Evolutionary conservation across 1,140 invertebrate genomes (phyloP).

Genomic region (Trichomalopsis sarcophagae): DNA sequence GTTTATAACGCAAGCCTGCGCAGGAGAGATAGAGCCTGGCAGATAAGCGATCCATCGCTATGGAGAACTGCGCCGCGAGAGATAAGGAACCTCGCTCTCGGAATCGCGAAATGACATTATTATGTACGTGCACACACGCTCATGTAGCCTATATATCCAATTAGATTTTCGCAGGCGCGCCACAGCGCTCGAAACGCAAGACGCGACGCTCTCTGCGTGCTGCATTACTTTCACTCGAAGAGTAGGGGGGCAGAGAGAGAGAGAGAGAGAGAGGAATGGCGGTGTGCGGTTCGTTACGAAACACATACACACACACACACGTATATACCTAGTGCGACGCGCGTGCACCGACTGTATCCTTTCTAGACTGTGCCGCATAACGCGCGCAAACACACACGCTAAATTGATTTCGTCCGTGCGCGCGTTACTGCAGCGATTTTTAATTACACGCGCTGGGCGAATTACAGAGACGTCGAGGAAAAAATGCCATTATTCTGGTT

Average conservation of each 20-base stretch:
- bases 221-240: constrained; percentile 24
- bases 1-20: not conserved
- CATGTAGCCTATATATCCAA: constrained; percentile 3
- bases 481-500: constrained; percentile 42
- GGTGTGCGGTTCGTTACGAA: not conserved
- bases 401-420: not conserved
- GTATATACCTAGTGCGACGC: too few relatives aligned
- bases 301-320: not conserved
- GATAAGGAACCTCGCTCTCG: not conserved
- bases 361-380: too few relatives aligned
- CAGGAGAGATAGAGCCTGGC: not conserved
- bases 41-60: not conserved
- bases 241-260: not conserved
- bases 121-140: not conserved
- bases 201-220: not conserved
- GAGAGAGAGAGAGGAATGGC: not conserved
- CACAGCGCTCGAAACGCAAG: not conserved
- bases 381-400: not conserved
- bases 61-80: not conserved
- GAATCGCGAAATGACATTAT: constrained; percentile 8
- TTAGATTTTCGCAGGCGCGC: constrained; percentile 2
- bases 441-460: constrained; percentile 28
- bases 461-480: constrained; percentile 21
- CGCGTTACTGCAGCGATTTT: constrained; percentile 19
- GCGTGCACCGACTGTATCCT: not conserved